Evolutionary conservation across 2,888 invertebrate genomes (phyloP).

Genomic region (Leucania comma): DNA sequence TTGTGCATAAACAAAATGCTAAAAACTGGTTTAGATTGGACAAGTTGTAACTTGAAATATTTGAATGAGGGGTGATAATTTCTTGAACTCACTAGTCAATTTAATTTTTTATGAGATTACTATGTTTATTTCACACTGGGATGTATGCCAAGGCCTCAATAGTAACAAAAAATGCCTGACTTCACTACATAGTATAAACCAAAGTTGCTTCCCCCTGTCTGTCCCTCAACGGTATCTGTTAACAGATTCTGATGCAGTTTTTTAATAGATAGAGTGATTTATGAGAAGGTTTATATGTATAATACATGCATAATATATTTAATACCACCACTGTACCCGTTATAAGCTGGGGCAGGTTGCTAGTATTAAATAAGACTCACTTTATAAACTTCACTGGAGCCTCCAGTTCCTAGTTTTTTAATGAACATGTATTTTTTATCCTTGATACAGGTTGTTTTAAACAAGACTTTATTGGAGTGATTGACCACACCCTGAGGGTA

Average conservation of each 20-base stretch:
- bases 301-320: too few species aligned
- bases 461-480: constrained; percentile 77
- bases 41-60: constrained; percentile 7
- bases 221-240: too few species aligned
- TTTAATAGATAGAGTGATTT: too few species aligned
- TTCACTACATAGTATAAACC: too few species aligned
- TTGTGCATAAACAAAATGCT: neutral
- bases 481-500: constrained; percentile 82
- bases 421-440: constrained; percentile 93
- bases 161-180: too few species aligned
- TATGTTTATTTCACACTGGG: neutral
- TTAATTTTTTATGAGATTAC: too few species aligned
- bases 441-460: constrained; percentile 92
- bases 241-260: too few species aligned
- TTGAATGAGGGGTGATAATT: neutral
- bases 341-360: too few species aligned
- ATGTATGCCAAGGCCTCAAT: neutral
- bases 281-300: too few species aligned
- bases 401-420: constrained; percentile 96
- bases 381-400: constrained; percentile 96
- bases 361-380: constrained; percentile 71
- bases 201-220: too few species aligned
- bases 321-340: too few species aligned
- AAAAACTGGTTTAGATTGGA: neutral
- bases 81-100: too few species aligned